Conservation (phyloP, 92 coral and sea anemone species). For the Parazoanthus atlanticus region DNA sequence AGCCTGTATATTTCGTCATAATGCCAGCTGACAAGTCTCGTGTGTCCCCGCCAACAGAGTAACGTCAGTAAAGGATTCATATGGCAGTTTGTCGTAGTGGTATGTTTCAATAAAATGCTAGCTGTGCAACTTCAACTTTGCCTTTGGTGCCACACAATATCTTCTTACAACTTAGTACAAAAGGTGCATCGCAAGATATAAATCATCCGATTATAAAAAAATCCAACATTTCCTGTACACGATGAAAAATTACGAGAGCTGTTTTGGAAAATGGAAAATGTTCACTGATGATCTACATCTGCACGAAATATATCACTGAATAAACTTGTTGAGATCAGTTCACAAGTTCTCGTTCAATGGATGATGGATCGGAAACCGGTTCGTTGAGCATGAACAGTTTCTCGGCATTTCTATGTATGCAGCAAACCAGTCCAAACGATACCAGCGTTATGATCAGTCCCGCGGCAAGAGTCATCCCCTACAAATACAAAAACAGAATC, state of each 20-base stretch:
- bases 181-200: neutral
- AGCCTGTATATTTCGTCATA: too few species aligned
- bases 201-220: too few species aligned
- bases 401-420: slow-evolving; percentile 84
- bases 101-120: too few species aligned
- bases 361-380: neutral
- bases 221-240: neutral
- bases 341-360: slow-evolving; percentile 18
- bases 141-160: neutral
- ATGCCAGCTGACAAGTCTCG: too few species aligned
- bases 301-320: neutral
- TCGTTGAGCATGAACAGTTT: slow-evolving; percentile 72
- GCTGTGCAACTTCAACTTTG: neutral
- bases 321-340: neutral
- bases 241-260: neutral
- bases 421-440: slow-evolving; percentile 75
- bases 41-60: too few species aligned
- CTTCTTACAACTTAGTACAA: neutral
- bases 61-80: too few species aligned
- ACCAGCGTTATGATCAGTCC: slow-evolving; percentile 81
- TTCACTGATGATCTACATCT: neutral
- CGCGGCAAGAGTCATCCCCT: slow-evolving; percentile 80
- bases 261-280: neutral
- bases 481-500: slow-evolving; percentile 23
- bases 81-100: too few species aligned